Base-by-base conservation (phyloP, 64 coral and sea anemone genomes). In the Hydrozoanthus tunicans region DNA sequence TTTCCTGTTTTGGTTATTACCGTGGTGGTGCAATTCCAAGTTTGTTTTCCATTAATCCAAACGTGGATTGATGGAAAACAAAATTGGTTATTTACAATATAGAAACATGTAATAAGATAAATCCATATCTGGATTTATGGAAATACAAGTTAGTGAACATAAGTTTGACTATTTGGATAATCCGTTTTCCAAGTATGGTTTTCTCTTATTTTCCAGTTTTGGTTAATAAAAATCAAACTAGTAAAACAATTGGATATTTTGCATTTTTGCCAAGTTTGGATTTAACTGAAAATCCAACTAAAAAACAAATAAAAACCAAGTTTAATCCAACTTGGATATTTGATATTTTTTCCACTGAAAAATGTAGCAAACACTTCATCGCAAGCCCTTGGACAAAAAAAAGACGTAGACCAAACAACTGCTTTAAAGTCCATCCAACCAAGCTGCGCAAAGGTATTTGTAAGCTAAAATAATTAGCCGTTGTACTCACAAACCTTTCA, bases 321-420 rank as follows among this genome's bases (percentile, higher is more conserved):
- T 86, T 81, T 82, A 75, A 92, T 92, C 91, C 78, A 74, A 86
- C 81, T 92, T 92, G 91, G 81, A 67, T 76, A 83, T 92, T 92
- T 62, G 91, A 26, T 53, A 92, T 76, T 92, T 92, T 92, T 92
- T 92, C 81, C 91, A 90, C 11, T 75, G 61, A 63, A 63, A 63
- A 63, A 63, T 63, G 61, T 9, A 63, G 61, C 0, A 63, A 63
- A 63, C 0, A 63, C 61, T 63, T 63, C 61, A 63, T 63, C 61
- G 61, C 61, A 63, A 63, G 61, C 61, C 61, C 61, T 63, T 63
- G 61, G 61, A 2, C 20, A 43, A 43, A 43, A 43, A 43, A 43
- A 43, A 43, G 32, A 43, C 32, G 32, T 43, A 43, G 32, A 43
- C 32, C 0, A 43, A 43, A 43, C 32, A 43, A 43, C 32, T 43